Percentiles rank a stretch among this genome's conserved stretches.
Conservation (phyloP, 1,140 invertebrate species). For the Lamellibrachia luymesi region DNA sequence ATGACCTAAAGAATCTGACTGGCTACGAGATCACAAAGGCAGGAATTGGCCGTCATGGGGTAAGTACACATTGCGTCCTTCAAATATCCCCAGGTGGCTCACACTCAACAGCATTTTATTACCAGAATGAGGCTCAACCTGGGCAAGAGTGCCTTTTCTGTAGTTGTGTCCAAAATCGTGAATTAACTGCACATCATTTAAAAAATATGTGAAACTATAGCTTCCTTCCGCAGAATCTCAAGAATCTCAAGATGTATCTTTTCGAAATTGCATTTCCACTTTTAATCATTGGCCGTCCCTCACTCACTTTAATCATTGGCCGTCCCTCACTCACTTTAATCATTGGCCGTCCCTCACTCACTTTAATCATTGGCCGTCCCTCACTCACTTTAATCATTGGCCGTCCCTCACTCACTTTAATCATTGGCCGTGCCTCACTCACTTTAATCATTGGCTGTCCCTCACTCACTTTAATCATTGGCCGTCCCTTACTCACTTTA, state of each 20-base stretch:
- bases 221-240: background rate
- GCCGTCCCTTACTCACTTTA: no score
- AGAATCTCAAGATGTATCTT: background rate
- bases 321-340: no score
- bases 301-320: no score
- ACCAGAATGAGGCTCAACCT: background rate
- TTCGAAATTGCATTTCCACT: background rate
- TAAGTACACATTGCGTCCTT: background rate
- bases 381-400: no score
- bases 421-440: no score
- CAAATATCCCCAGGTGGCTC: no score
- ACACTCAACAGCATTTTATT: background rate
- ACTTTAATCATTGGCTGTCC: no score
- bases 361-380: no score
- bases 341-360: no score
- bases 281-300: background rate
- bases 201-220: background rate
- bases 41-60: background rate
- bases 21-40: background rate
- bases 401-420: no score
- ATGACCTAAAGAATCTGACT: background rate
- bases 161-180: background rate
- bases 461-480: no score
- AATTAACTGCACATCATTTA: background rate
- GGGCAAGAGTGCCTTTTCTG: background rate